phyloP scores from a whole-genome alignment of 2,797 vertebrate genomes.

The Cryptoprocta ferox region DNA sequence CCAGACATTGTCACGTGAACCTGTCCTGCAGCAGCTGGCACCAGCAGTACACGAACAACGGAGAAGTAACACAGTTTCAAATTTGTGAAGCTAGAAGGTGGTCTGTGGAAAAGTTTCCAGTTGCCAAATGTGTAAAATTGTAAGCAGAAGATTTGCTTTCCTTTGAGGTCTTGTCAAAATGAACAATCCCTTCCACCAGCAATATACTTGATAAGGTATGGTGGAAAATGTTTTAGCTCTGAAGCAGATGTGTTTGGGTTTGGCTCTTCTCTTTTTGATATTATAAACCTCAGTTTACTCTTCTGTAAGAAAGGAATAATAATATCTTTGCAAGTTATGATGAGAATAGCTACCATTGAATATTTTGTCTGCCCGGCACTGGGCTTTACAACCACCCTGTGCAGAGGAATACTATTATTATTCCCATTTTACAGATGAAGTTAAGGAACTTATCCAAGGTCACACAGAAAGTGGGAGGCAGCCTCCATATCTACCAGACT shows the following conservation, averaged over 20 bases:
- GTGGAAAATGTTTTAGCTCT: background rate
- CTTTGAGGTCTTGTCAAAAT: background rate
- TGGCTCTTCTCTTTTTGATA: background rate
- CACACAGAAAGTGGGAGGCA: background rate
- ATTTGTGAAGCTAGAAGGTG: background rate
- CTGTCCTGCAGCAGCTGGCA: background rate
- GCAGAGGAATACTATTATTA: background rate
- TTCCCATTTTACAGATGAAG: background rate
- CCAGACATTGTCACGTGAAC: background rate
- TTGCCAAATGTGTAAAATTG: background rate
- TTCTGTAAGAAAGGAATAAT: background rate
- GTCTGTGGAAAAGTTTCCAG: background rate
- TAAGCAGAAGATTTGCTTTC: background rate
- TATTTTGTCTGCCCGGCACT: background rate
- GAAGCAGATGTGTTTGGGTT: background rate
- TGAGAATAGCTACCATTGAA: background rate
- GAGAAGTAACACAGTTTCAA: background rate
- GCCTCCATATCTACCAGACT: background rate
- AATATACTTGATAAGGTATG: background rate
- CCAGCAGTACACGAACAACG: background rate
- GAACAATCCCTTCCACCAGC: background rate
- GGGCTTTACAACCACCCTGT: background rate
- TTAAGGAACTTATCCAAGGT: background rate
- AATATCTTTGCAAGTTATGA: background rate
- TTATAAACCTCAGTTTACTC: background rate